These are phyloP conservation scores for Ginglymostoma cirratum DNA, from an alignment of 2,113 vertebrate genomes.

Conservation along the genomic window DNA sequence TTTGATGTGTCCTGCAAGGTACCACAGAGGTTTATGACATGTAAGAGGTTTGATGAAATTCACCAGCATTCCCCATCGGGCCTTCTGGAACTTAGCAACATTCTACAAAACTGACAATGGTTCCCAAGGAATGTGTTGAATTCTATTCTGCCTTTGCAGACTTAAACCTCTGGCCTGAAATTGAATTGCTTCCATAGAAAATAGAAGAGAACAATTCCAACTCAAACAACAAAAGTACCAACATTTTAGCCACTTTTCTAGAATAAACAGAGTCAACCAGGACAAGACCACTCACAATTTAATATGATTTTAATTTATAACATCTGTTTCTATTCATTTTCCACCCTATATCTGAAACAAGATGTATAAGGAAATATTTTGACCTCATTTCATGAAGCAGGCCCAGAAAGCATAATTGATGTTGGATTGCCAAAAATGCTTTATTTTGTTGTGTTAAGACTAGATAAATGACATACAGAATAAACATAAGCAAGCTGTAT, in stretches of 20 bases:
- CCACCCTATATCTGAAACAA: not conserved
- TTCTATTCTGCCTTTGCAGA: not conserved
- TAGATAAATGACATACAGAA: not conserved
- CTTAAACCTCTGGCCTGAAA: conserved; percentile 5
- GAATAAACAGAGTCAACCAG: conserved; percentile 14
- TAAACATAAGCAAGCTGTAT: not conserved
- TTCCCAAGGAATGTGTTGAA: not conserved
- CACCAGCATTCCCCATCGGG: not conserved
- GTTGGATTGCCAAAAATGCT: not conserved
- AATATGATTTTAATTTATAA: conserved; percentile 5
- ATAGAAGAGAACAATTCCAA: conserved; percentile 22
- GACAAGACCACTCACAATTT: not conserved
- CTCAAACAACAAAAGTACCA: conserved; percentile 23
- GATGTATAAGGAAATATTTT: conserved; percentile 11
- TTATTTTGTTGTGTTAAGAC: not conserved
- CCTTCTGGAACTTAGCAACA: not conserved
- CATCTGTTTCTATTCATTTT: conserved; percentile 7
- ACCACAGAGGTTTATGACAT: not conserved
- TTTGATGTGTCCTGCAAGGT: conserved; percentile 26
- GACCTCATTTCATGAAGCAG: not conserved
- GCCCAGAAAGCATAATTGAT: not conserved
- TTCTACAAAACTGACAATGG: conserved; percentile 3
- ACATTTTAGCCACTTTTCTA: conserved; percentile 9
- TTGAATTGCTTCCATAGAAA: conserved; percentile 1
- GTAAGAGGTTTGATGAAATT: not conserved